Conservation (phyloP, 2,113 vertebrate genomes). For the Maccullochella peelii region DNA sequence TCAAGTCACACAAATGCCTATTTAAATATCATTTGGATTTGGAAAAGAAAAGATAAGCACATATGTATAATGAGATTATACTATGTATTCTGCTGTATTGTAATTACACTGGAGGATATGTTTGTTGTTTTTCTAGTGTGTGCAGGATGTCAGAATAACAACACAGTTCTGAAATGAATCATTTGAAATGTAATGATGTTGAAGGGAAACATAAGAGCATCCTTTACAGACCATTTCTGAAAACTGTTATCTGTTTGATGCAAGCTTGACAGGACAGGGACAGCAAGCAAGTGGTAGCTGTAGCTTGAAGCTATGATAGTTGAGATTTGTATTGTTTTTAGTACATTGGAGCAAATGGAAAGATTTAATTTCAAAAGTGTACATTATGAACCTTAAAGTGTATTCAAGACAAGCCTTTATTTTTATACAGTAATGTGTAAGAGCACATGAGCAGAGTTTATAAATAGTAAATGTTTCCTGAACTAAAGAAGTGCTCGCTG, state of each 20-base stretch:
- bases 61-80: not conserved
- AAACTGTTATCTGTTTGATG: not conserved
- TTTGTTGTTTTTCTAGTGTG: constrained; percentile 13
- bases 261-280: not conserved
- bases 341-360: not conserved
- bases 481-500: constrained; percentile 18
- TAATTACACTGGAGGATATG: constrained; percentile 64
- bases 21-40: not conserved
- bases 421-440: constrained; percentile 66
- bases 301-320: not conserved
- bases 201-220: not conserved
- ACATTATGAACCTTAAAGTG: constrained; percentile 48
- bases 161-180: no score
- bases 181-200: not conserved
- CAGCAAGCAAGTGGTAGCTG: not conserved
- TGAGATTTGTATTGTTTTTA: not conserved
- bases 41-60: not conserved
- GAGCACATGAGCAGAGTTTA: constrained; percentile 40
- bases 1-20: not conserved
- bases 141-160: not conserved
- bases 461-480: constrained; percentile 13
- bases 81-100: constrained; percentile 43
- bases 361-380: constrained; percentile 18
- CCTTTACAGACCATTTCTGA: not conserved
- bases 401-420: constrained; percentile 68